Conservation (phyloP, 2,797 vertebrate genomes). For the Crax fasciolata region DNA sequence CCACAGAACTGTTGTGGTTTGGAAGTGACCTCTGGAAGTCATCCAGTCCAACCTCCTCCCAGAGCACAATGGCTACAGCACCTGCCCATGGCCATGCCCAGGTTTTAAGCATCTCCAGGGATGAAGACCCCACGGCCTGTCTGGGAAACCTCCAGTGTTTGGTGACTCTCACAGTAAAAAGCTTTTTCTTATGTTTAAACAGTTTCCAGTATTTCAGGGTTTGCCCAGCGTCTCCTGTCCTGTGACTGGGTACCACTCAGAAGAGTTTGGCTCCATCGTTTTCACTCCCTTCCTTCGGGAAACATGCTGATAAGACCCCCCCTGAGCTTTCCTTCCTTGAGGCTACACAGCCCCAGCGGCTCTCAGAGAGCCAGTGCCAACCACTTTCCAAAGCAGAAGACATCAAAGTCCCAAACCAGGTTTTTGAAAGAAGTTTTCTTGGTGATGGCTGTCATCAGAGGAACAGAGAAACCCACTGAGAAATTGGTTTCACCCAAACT, state of each 20-base stretch:
- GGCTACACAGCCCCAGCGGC: background rate
- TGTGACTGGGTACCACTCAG: background rate
- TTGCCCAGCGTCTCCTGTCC: background rate
- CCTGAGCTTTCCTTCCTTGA: background rate
- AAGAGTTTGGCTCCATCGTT: background rate
- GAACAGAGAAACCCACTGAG: background rate
- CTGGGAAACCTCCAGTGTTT: accelerated
- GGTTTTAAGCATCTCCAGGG: background rate
- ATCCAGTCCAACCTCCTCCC: background rate
- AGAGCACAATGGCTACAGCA: background rate
- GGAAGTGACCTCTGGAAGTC: background rate
- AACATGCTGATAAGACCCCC: background rate
- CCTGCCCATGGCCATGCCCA: accelerated
- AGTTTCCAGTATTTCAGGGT: background rate
- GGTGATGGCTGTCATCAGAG: background rate
- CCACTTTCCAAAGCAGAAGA: background rate
- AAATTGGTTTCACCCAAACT: background rate
- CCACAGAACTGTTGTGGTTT: accelerated
- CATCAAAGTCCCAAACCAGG: background rate
- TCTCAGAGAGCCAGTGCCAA: background rate
- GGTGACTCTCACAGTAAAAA: background rate
- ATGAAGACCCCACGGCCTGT: background rate
- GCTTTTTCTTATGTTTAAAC: background rate
- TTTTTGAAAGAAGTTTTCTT: background rate
- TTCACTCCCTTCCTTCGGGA: background rate